A percentile compares a stretch with the other conserved stretches of the same genome.
Conservation (phyloP, 1,140 invertebrate species). For the Nylanderia fulva region DNA sequence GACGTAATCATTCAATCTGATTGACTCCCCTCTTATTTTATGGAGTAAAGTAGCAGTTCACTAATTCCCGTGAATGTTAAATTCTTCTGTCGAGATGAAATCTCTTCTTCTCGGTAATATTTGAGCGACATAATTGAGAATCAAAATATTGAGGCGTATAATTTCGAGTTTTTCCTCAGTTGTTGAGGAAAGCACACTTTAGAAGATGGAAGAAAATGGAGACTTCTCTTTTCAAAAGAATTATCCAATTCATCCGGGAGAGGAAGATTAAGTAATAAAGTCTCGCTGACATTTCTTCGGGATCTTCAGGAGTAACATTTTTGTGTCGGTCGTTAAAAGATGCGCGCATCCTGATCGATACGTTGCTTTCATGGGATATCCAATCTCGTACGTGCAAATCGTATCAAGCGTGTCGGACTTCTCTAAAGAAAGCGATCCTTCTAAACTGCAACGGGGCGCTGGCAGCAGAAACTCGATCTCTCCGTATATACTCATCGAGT, state of each 20-base stretch:
- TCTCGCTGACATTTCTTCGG: conserved; percentile 20
- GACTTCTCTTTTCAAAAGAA: conserved; percentile 23
- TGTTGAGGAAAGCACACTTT: not conserved
- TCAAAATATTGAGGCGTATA: not conserved
- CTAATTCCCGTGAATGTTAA: conserved; percentile 9
- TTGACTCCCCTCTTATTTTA: conserved; percentile 17
- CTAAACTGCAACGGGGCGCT: conserved; percentile 49
- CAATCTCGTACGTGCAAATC: conserved; percentile 61
- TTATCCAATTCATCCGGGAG: conserved; percentile 13
- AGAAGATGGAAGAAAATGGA: not conserved
- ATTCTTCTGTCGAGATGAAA: not conserved
- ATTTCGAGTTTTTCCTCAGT: not conserved
- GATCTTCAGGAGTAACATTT: conserved; percentile 15
- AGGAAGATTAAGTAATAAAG: conserved; percentile 14
- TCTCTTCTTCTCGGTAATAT: not conserved
- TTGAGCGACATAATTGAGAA: not conserved
- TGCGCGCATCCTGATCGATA: conserved; percentile 54
- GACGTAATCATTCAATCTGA: conserved; percentile 35
- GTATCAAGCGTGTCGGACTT: conserved; percentile 54
- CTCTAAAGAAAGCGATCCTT: conserved; percentile 58
- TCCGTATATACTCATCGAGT: conserved; percentile 32
- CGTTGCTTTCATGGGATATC: conserved; percentile 55
- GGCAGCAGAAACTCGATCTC: conserved; percentile 52
- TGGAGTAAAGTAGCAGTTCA: conserved; percentile 21
- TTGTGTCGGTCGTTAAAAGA: conserved; percentile 36